Evolutionary conservation across 2,888 invertebrate species (phyloP).

Genomic region (Melanargia galathea): DNA sequence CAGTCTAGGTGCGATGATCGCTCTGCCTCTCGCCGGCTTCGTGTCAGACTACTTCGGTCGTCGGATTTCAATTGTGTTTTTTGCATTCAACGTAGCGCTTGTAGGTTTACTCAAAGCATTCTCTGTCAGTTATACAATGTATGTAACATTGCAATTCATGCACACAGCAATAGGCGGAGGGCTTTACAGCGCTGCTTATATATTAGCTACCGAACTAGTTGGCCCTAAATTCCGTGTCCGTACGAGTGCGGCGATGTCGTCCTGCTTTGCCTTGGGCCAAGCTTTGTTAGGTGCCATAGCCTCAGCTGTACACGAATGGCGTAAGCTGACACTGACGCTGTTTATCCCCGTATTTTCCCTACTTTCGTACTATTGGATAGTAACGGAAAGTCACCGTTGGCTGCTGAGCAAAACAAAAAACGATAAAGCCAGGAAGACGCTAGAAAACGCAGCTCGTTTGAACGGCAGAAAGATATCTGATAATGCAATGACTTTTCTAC

Average conservation of each 20-base stretch:
- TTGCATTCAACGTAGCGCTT: conserved; percentile 66
- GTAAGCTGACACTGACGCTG: conserved; percentile 83
- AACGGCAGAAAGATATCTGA: conserved; percentile 82
- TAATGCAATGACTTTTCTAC: conserved; percentile 63
- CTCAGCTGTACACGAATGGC: conserved; percentile 87
- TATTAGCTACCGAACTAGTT: conserved; percentile 88
- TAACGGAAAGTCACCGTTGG: conserved; percentile 90
- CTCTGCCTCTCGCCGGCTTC: conserved; percentile 85
- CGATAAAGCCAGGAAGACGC: conserved; percentile 82
- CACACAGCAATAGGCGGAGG: conserved; percentile 74
- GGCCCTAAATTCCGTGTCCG: conserved; percentile 87
- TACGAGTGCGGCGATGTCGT: conserved; percentile 86
- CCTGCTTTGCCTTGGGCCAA: conserved; percentile 88
- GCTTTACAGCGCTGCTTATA: conserved; percentile 70
- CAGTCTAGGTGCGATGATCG: conserved; percentile 86
- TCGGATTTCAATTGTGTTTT: conserved; percentile 65
- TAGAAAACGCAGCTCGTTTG: conserved; percentile 83
- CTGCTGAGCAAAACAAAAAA: conserved; percentile 85
- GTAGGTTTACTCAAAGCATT: conserved; percentile 68
- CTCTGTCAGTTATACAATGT: conserved; percentile 72
- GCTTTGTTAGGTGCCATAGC: conserved; percentile 85
- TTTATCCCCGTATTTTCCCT: conserved; percentile 86
- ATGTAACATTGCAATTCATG: conserved; percentile 64
- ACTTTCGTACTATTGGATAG: conserved; percentile 85
- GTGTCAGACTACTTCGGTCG: conserved; percentile 84